phyloP scores from a whole-genome alignment of 2,797 vertebrate genomes.

The Diplodus puntazzo region DNA sequence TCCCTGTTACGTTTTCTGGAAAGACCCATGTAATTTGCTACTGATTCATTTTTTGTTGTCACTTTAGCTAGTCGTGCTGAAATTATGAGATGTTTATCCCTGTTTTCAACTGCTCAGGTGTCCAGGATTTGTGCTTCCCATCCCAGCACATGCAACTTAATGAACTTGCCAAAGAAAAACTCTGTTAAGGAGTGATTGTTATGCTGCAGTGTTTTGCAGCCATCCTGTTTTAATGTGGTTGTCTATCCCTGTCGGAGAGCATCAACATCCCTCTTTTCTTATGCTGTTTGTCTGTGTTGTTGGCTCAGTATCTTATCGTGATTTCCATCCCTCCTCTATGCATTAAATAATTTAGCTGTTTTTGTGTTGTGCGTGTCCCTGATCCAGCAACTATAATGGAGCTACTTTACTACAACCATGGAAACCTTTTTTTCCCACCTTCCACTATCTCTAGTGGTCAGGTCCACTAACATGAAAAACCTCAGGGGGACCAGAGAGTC shows the following conservation, averaged over 20 bases:
- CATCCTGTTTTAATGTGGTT: slow-evolving; percentile 27
- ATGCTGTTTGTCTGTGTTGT: slow-evolving; percentile 19
- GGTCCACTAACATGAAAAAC: neutral
- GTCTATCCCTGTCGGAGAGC: slow-evolving; percentile 23
- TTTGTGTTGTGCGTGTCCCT: slow-evolving; percentile 17
- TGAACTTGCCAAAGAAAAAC: neutral
- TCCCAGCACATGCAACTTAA: neutral
- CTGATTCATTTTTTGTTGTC: neutral
- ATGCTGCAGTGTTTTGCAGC: slow-evolving; percentile 18
- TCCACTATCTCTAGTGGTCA: neutral
- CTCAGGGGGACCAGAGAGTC: neutral
- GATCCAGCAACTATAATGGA: slow-evolving; percentile 21
- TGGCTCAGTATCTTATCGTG: slow-evolving; percentile 2
- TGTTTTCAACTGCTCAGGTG: neutral
- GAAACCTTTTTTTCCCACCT: neutral
- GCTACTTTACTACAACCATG: slow-evolving; percentile 6
- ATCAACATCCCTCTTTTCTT: slow-evolving; percentile 26
- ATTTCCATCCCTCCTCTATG: slow-evolving; percentile 25
- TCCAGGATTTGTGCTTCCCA: neutral
- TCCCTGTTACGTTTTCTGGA: neutral
- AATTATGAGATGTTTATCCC: neutral
- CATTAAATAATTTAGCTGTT: slow-evolving; percentile 49
- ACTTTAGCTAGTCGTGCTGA: neutral
- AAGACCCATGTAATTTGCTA: neutral
- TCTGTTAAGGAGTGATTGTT: neutral